Evolutionary conservation across 2,888 invertebrate genomes (phyloP).

Genomic region (Chrysolina oricalcia): DNA sequence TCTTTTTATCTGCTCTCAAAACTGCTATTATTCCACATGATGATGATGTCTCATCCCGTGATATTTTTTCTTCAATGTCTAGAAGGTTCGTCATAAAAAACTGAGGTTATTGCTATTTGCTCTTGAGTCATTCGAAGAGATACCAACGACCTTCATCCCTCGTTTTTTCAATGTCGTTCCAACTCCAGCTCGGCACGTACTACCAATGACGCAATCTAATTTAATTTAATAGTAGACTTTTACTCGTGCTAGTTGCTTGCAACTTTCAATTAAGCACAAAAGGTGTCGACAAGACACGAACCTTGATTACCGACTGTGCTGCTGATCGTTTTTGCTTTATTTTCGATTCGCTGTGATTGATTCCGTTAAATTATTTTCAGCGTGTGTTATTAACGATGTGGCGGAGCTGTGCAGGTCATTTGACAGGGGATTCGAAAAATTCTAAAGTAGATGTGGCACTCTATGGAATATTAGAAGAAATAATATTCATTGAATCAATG

Average conservation of each 20-base stretch:
- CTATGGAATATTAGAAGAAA: background rate
- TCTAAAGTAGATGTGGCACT: background rate
- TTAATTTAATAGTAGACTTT: conserved; percentile 24
- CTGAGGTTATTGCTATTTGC: background rate
- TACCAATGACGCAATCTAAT: conserved; percentile 21
- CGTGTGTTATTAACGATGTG: conserved; percentile 14
- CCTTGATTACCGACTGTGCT: conserved; percentile 26
- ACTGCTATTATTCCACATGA: too few relatives aligned
- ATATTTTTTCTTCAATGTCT: background rate
- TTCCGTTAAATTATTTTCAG: conserved; percentile 21
- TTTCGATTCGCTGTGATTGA: conserved; percentile 20
- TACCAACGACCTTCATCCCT: conserved; percentile 16
- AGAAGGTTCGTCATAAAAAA: background rate
- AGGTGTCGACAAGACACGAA: conserved; percentile 31
- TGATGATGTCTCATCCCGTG: too few relatives aligned
- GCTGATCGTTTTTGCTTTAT: conserved; percentile 24
- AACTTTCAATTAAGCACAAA: conserved; percentile 35
- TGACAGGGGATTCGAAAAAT: background rate
- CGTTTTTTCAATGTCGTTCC: conserved; percentile 7
- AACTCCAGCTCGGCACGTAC: background rate
- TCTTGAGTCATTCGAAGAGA: background rate
- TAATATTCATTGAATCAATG: background rate
- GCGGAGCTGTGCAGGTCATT: background rate
- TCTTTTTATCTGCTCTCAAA: too few relatives aligned
- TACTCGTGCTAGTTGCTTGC: conserved; percentile 20